Evolutionary conservation across 2,888 invertebrate genomes (phyloP), one percentile per base, ranked within the genome.

Genomic region (Clanis bilineata): DNA sequence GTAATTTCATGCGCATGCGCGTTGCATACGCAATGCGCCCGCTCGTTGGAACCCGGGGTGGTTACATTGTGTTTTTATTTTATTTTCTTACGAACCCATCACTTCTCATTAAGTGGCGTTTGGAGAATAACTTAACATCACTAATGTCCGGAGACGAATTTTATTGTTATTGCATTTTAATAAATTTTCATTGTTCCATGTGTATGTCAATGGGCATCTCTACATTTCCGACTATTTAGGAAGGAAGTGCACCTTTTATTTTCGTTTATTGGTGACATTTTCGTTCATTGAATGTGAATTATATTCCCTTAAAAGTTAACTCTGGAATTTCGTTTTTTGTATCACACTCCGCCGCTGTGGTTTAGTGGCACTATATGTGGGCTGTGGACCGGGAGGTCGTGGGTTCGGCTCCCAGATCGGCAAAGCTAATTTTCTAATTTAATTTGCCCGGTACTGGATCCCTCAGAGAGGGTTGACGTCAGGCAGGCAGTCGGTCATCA

Each of bases 121-220:
- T 87, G 84, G 80, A 90, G 92, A 92, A 92, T 92, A 92, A 89
- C 77, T 92, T 92, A 87, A 82, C 90, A 90, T 92, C 78, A 66
- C 79, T 90, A 91, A 91, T 90, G 90, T 90, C 88, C 89, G 90
- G 90, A 88, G 90, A 91, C 83, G 86, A 88, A 86, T 90, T 91
- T 90, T 91, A 91, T 92, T 90, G 90, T 90, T 92, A 92, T 90
- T 86, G 89, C 91, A 88, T 92, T 91, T 90, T 90, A 92, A 92
- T 90, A 86, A 86, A 88, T 85, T 80, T 82, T 89, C 89, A 89
- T 90, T 91, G 90, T 90, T 87, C 69, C 67, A 73, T 71, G 66
- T 66, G 67, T 81, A 25, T 76, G 76, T 87, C 85, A 83, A 87
- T 83, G 81, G 80, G 63, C 67, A 71, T 75, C 76, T 76, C 56